Evolutionary conservation across 2,797 vertebrate species (phyloP), one percentile per base, ranked within the genome.

Genomic region (Percopsis omiscomaycus): DNA sequence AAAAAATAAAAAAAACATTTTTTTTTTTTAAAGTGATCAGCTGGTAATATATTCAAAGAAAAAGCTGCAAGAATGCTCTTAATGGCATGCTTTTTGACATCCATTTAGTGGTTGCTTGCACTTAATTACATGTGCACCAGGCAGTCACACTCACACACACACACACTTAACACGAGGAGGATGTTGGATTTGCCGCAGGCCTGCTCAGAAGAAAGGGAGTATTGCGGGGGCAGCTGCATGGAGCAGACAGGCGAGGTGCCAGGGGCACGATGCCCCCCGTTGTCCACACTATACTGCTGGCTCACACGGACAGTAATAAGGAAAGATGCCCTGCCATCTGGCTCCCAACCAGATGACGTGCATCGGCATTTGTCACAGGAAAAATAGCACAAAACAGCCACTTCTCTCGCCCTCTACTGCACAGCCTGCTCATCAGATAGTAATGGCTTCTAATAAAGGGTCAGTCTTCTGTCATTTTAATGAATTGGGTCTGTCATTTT

Each of bases 311-410:
- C 68, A 55, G 69, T 71, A 73, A 79, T 49, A 79, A 66, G 73
- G 55, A 78, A 78, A 74, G 73, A 77, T 62, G 69, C 51, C 56
- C 30, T 29, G 61, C 78, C 82, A 84, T 83, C 82, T 86, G 85
- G 75, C 69, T 70, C 55, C 66, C 51, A 71, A 64, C 81, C 82
- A 80, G 64, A 70, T 66, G 70, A 82, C 73, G 32, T 13, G 49
- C 73, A 71, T 47, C 29, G 0, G 46, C 8, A 16, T 75, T 71
- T 76, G 73, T 77, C 64, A 15, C 57, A 42, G 62, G 60, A 54
- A 65, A 77, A 79, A 74, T 9, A 64, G 52, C 66, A 65, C 42
- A 59, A 64, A 84, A 59, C 66, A 63, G 66, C 64, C 10, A 54
- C 63, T 63, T 66, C 61, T 14, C 64, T 11, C 14, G 14, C 45